These are phyloP conservation scores for Belonocnema kinseyi DNA, from an alignment of 1,140 invertebrate genomes.

Conservation along the genomic window DNA sequence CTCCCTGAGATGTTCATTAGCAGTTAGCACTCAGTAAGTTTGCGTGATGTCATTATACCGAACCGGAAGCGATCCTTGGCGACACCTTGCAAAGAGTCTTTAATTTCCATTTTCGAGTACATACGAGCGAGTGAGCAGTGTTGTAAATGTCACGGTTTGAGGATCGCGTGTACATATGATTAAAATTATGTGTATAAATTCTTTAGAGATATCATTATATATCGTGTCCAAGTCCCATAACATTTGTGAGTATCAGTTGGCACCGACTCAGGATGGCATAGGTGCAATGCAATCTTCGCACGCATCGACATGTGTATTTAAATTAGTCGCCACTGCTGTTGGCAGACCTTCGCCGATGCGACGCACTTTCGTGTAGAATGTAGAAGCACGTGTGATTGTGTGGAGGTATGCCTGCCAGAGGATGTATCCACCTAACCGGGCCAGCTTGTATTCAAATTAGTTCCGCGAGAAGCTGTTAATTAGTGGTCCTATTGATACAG, in stretches of 20 bases:
- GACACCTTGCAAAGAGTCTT: constrained; percentile 17
- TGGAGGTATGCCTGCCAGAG: neutral
- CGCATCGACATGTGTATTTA: constrained; percentile 76
- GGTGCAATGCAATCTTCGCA: constrained; percentile 73
- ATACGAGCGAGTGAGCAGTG: neutral
- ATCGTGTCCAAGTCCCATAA: constrained; percentile 26
- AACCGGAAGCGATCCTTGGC: constrained; percentile 13
- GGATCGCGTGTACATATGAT: constrained; percentile 2
- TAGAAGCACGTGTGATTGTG: neutral
- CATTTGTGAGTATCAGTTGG: constrained; percentile 46
- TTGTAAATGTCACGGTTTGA: neutral
- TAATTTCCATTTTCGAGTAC: neutral
- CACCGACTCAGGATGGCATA: constrained; percentile 52
- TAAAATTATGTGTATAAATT: constrained; percentile 12
- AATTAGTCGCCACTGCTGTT: constrained; percentile 71
- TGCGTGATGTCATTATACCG: neutral
- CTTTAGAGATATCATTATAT: constrained; percentile 12
- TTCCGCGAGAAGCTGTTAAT: constrained; percentile 70
- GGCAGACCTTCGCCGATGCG: constrained; percentile 52
- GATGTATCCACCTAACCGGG: constrained; percentile 44
- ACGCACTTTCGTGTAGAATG: neutral
- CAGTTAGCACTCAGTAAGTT: neutral
- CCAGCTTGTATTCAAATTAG: constrained; percentile 70
- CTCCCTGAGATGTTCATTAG: neutral
- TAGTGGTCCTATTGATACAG: constrained; percentile 64